Evolutionary conservation across 2,797 vertebrate species (phyloP).

Genomic region (Pteronotus mesoamericanus): DNA sequence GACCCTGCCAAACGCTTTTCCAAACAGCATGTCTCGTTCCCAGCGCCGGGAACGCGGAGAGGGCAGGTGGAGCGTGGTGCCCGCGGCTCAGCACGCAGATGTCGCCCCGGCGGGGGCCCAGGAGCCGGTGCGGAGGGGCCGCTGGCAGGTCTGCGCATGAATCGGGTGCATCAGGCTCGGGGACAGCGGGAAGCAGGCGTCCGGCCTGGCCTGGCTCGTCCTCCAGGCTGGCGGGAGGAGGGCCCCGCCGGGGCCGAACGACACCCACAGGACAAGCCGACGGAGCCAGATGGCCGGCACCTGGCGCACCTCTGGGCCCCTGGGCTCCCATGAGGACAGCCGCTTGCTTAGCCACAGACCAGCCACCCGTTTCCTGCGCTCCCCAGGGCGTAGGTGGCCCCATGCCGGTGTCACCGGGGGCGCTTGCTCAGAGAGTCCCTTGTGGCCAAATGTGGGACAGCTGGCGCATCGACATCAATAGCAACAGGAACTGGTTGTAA

Average conservation of each 20-base stretch:
- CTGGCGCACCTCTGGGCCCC: fast-evolving
- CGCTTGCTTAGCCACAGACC: fast-evolving
- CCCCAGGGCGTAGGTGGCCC: neutral
- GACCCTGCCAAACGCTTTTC: neutral
- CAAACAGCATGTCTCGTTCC: neutral
- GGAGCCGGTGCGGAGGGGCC: fast-evolving
- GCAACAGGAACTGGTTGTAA: fast-evolving
- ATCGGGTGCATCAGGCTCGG: fast-evolving
- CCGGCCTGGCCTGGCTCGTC: fast-evolving
- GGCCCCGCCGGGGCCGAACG: neutral
- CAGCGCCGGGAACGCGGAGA: fast-evolving
- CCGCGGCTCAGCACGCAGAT: fast-evolving
- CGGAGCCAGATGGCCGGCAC: fast-evolving
- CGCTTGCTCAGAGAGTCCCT: fast-evolving
- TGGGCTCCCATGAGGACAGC: neutral
- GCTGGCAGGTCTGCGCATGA: fast-evolving
- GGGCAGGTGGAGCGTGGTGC: neutral
- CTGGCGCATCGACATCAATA: neutral
- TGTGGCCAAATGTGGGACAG: neutral
- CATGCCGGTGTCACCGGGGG: neutral
- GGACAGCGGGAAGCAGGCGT: fast-evolving
- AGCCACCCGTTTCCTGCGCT: fast-evolving
- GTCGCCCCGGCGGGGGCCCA: neutral
- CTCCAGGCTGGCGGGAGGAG: neutral
- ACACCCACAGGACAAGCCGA: no score